Base-by-base conservation (phyloP, 2,113 vertebrate genomes). In the Nesoenas mayeri region DNA sequence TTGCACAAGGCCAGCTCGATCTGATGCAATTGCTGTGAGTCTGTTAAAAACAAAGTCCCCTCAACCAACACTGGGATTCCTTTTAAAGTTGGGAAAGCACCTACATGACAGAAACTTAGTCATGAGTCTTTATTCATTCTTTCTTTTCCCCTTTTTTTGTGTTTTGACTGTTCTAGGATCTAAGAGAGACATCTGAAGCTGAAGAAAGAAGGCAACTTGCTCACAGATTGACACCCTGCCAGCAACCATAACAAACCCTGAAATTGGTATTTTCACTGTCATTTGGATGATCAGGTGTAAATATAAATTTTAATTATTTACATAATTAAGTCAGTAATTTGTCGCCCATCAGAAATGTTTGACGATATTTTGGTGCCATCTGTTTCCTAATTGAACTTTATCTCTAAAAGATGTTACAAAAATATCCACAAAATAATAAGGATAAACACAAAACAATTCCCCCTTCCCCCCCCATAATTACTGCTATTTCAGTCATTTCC, bases 241-340 rank as follows among this genome's bases (percentile, higher is more conserved):
- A 94, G 54, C 18, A 60, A 72, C 91, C 74, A 80, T 97, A 95
- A 97, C 90, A 95, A 95, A 91, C 92, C 93, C 96, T 96, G 96
- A 98, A 98, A 98, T 79, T 93, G 85, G 86, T 95, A 85, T 96
- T 97, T 98, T 97, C 95, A 97, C 95, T 95, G 95, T 97, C 65
- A 26, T 97, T 97, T 98, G 97, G 93, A 97, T 31, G 65, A 98
- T 98, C 97, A 98, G 97, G 97, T 98, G 85, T 97, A 98, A 97
- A 98, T 98, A 97, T 97, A 98, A 97, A 94, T 98, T 97, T 97
- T 98, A 98, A 98, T 98, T 98, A 98, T 98, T 98, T 97, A 95
- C 97, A 93, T 97, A 98, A 98, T 98, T 97, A 98, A 98, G 96
- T 94, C 93, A 77, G 96, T 95, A 97, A 98, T 98, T 98, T 97